Percentiles rank a stretch among this genome's conserved stretches.
These are phyloP conservation scores for Scaptomyza flava DNA, from an alignment of 2,888 invertebrate genomes.

Conservation along the genomic window DNA sequence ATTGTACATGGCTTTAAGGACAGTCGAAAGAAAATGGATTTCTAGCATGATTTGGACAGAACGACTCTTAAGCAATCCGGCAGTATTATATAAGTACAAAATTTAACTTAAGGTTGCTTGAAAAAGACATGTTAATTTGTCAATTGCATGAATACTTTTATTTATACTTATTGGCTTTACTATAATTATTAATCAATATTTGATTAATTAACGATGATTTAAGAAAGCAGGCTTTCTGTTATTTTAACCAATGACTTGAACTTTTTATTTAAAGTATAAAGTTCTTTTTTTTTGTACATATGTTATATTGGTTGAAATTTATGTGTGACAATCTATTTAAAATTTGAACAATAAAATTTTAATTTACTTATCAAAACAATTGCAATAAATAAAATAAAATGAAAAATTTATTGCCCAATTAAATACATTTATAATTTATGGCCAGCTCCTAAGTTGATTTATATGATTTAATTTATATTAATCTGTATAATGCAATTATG, in stretches of 20 bases:
- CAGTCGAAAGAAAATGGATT: slow-evolving; percentile 18
- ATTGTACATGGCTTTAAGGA: slow-evolving; percentile 28
- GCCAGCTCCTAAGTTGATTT: too few species aligned
- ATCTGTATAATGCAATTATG: slow-evolving; percentile 5
- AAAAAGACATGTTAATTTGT: not conserved
- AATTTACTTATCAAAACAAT: not conserved
- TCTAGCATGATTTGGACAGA: not conserved
- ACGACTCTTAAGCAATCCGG: slow-evolving; percentile 2
- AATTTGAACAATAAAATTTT: too few species aligned
- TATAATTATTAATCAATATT: not conserved
- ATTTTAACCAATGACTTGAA: slow-evolving; percentile 17
- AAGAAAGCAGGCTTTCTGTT: not conserved
- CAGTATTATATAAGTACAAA: not conserved
- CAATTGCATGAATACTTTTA: not conserved
- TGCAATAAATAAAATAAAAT: slow-evolving; percentile 8
- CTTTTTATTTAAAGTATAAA: slow-evolving; percentile 18
- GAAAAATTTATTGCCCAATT: slow-evolving; percentile 22
- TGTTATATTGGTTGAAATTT: slow-evolving; percentile 6
- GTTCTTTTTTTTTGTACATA: not conserved
- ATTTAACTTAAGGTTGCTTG: slow-evolving; percentile 25
- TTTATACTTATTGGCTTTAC: not conserved
- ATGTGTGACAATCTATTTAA: slow-evolving; percentile 11
- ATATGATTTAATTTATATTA: slow-evolving; percentile 5
- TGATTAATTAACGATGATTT: not conserved
- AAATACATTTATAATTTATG: slow-evolving; percentile 10